phyloP scores from a whole-genome alignment of 2,888 invertebrate species.

The Yponomeuta malinellus region DNA sequence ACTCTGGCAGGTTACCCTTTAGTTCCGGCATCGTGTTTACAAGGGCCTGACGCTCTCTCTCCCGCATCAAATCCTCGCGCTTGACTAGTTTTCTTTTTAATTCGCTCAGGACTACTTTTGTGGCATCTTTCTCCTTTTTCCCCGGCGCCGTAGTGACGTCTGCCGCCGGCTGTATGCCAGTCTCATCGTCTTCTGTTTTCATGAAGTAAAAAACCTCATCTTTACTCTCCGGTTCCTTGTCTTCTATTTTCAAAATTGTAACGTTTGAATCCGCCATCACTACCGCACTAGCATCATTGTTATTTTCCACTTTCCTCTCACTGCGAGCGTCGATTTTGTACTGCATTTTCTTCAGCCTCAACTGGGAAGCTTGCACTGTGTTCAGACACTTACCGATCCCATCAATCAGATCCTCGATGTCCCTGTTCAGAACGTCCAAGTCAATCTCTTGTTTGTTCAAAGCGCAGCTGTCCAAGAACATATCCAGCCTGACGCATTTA shows the following conservation, averaged over 20 bases:
- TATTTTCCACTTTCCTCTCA: slow-evolving; percentile 28
- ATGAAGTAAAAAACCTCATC: slow-evolving; percentile 69
- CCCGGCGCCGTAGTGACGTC: slow-evolving; percentile 59
- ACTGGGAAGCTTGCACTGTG: slow-evolving; percentile 52
- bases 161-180: slow-evolving; percentile 26
- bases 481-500: slow-evolving; percentile 56
- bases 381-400: slow-evolving; percentile 48
- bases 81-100: slow-evolving; percentile 61
- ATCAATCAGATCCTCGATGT: slow-evolving; percentile 58
- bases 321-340: slow-evolving; percentile 32
- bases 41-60: slow-evolving; percentile 63
- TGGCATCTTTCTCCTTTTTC: slow-evolving; percentile 51
- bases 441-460: slow-evolving; percentile 53
- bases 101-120: slow-evolving; percentile 57
- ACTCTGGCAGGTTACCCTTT: slow-evolving; percentile 53
- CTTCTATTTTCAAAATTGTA: slow-evolving; percentile 48
- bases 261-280: slow-evolving; percentile 27
- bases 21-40: slow-evolving; percentile 65
- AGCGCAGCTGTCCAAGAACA: slow-evolving; percentile 62
- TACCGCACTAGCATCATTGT: slow-evolving; percentile 26
- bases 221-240: slow-evolving; percentile 47
- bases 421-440: slow-evolving; percentile 48
- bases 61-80: slow-evolving; percentile 66
- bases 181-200: slow-evolving; percentile 56
- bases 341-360: slow-evolving; percentile 55